Conservation (phyloP, 2,113 vertebrate genomes). For the Copsychus sechellarum region DNA sequence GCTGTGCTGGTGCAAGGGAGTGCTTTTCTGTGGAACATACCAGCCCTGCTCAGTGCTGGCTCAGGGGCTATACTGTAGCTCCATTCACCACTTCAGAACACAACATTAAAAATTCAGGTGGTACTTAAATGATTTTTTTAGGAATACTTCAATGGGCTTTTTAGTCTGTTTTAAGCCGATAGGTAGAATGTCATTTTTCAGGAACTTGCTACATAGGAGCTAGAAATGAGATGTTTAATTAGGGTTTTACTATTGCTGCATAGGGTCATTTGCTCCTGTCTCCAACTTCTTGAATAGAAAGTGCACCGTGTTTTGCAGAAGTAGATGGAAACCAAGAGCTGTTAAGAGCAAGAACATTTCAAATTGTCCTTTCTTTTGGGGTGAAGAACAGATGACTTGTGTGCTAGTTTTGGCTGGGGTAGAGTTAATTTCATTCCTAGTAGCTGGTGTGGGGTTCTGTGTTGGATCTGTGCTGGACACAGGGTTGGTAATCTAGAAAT, state of each 20-base stretch:
- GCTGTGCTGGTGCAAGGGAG: neutral
- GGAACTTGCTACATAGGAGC: neutral
- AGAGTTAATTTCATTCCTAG: neutral
- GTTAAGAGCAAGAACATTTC: neutral
- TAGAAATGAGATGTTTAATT: neutral
- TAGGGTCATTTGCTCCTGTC: neutral
- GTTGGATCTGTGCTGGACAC: neutral
- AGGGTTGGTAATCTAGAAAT: neutral
- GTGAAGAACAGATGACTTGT: neutral
- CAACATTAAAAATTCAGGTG: neutral
- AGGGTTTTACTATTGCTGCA: neutral
- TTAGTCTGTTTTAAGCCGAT: neutral
- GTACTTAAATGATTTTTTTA: neutral
- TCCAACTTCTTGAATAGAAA: neutral
- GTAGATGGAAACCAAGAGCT: neutral
- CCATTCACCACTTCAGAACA: neutral
- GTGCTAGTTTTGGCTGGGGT: neutral
- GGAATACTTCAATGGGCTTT: neutral
- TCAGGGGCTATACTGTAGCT: neutral
- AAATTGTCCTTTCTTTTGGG: neutral
- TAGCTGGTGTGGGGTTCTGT: neutral
- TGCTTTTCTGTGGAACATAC: neutral
- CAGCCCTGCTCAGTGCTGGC: neutral
- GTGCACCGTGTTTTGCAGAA: neutral
- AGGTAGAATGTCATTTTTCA: neutral